Base-by-base conservation (phyloP, 2,797 vertebrate species). In the Peromyscus aztecus region DNA sequence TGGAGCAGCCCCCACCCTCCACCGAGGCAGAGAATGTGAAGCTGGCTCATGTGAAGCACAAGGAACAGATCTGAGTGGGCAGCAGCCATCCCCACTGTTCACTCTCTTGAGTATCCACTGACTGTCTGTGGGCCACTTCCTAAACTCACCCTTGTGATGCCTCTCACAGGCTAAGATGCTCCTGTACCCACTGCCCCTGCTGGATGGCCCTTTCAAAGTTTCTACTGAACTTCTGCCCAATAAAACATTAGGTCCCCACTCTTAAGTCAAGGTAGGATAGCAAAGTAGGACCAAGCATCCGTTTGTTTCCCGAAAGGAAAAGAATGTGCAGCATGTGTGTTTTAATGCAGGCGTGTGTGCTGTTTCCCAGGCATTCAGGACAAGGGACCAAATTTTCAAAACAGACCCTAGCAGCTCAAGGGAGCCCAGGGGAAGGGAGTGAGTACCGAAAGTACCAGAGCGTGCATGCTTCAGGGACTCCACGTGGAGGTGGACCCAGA, bases 1-100 rank as follows among this genome's bases (percentile, higher is more conserved):
- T 99, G 71, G 99, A 99, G 96, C 99, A 99, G n/a, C 99, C 99
- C 75, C 98, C 93, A 0, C 98, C 99, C 9, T 99, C 99, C 82
- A 97, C 14, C 0, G 98, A 98, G 52, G 99, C 99, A 24, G 99
- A 99, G 96, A 99, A 98, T 0, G 98, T 99, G 94, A 99, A 99
- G 97, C 98, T 99, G 94, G 99, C 99, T 69, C 99, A 99, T 0
- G 87, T 99, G 94, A 98, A 98, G 93, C 97, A 99, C 94, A 99
- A 99, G 95, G 98, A 99, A 17, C 98, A 98, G 91, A 97, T 98
- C 96, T 99, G 98, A 99, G 91, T 0, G 81, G 90, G 61, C 85
- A 21, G 88, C 43, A 73, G 78, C 73, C 63, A 14, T 12, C 37
- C 55, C 16, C 55, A 77, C 31, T 2, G 4, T 9, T n/a, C 49